Percentiles rank a stretch among this genome's conserved stretches.
These are phyloP conservation scores for Troides helena DNA, from an alignment of 2,888 invertebrate genomes.

Conservation along the genomic window DNA sequence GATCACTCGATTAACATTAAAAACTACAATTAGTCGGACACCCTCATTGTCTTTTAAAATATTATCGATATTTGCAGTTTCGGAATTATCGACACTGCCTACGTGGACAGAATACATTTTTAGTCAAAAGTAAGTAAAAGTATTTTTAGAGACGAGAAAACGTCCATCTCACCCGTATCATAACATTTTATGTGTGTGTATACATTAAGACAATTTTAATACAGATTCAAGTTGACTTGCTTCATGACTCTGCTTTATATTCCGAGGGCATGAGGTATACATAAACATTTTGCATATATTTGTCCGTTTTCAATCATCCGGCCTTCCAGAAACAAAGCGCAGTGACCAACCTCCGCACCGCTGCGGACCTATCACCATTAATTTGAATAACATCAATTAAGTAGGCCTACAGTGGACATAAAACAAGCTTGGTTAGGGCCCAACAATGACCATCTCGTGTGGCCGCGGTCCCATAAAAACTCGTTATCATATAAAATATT, in stretches of 20 bases:
- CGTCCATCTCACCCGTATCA: neutral
- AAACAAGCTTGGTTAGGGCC: slow-evolving; percentile 62
- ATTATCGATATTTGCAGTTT: slow-evolving; percentile 33
- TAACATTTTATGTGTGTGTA: slow-evolving; percentile 7
- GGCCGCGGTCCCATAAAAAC: slow-evolving; percentile 65
- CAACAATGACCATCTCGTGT: slow-evolving; percentile 59
- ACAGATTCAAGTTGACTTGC: slow-evolving; percentile 5
- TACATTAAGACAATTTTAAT: neutral
- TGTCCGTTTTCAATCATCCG: slow-evolving; percentile 41
- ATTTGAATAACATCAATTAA: slow-evolving; percentile 62
- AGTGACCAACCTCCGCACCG: slow-evolving; percentile 34
- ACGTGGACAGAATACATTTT: slow-evolving; percentile 15
- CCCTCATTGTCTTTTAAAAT: slow-evolving; percentile 41
- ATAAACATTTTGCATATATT: slow-evolving; percentile 34
- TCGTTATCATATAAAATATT: slow-evolving; percentile 76
- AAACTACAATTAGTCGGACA: slow-evolving; percentile 57
- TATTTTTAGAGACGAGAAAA: neutral
- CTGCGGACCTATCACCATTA: slow-evolving; percentile 50
- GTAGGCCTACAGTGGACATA: slow-evolving; percentile 56
- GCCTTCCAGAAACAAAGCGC: slow-evolving; percentile 40
- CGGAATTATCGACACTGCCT: slow-evolving; percentile 20
- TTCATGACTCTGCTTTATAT: slow-evolving; percentile 12
- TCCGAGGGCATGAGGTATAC: slow-evolving; percentile 24
- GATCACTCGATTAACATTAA: slow-evolving; percentile 63
- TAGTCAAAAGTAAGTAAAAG: slow-evolving; percentile 12